Base-by-base conservation (phyloP, 2,113 vertebrate species). In the Vanacampus margaritifer region DNA sequence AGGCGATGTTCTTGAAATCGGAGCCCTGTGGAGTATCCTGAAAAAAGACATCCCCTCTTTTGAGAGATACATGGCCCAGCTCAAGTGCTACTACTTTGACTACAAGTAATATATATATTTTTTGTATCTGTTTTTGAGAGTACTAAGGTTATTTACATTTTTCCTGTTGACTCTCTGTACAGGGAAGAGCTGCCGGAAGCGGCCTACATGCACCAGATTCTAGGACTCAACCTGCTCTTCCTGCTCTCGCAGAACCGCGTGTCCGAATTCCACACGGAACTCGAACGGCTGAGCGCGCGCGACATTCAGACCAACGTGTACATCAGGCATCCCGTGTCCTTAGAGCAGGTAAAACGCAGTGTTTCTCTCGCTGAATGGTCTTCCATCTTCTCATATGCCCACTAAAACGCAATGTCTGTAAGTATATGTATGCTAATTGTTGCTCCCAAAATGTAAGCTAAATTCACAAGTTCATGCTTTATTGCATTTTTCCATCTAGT, bases 41-140 rank as follows among this genome's bases (percentile, higher is more conserved):
- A 94, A 95, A 86, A 97, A 96, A 76, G 95, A 97, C 87, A 98
- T 97, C 80, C 95, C 96, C 0, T 94, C 95, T 36, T 97, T 95
- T 75, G 95, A 96, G 82, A 88, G 96, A 86, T 98, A 98, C 85
- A 96, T 97, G 94, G 95, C 96, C 1, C 96, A 97, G 81, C 92
- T 98, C 21, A 98, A 97, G 73, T 98, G 96, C 84, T 98, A 98
- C 88, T 98, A 98, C 86, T 98, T 97, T 79, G 95, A 98, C 81
- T 97, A 98, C 92, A 96, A 95, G 96, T 98, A 92, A 92, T 28
- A 0, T 32, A 32, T 32, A 4, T 32, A 2, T 50, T 36, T 2
- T 9, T 21, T 48, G 3, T 45, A 1, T 59, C 73, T 32, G 3
- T 9, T 24, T n/a, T 41, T 6, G 28, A 2, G 28, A 32, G 28